Evolutionary conservation across 2,797 vertebrate species (phyloP).

Genomic region (Gallinago nigripennis): DNA sequence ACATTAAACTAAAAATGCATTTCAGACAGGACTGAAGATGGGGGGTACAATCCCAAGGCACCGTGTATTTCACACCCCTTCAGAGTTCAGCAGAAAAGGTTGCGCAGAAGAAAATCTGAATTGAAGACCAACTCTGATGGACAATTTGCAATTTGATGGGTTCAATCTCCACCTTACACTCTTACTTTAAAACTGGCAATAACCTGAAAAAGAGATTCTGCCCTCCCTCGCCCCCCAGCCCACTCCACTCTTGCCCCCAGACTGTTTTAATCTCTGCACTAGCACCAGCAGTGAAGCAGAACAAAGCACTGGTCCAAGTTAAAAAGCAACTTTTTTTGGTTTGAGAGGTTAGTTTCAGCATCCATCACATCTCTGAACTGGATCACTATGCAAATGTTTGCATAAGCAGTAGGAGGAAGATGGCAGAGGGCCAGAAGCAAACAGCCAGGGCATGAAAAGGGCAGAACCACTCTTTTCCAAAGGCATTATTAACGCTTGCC

Average conservation of each 20-base stretch:
- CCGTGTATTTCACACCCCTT: background rate
- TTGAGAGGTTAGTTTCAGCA: background rate
- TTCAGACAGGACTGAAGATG: background rate
- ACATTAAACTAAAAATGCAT: background rate
- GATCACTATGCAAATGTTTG: slow-evolving; percentile 28
- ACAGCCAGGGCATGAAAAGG: background rate
- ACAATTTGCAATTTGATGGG: background rate
- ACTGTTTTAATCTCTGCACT: background rate
- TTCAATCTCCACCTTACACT: background rate
- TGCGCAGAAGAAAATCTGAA: accelerated
- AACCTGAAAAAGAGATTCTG: background rate
- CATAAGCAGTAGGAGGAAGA: background rate
- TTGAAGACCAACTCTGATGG: background rate
- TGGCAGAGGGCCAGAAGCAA: slow-evolving; percentile 41
- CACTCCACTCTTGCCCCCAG: background rate
- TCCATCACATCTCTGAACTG: background rate
- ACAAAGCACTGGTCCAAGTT: background rate
- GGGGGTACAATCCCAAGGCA: accelerated
- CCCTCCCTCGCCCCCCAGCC: background rate
- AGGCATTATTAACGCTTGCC: background rate
- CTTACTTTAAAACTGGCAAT: background rate
- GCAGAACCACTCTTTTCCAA: background rate
- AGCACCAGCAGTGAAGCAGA: background rate
- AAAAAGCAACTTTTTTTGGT: background rate
- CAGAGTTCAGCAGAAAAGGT: background rate